Evolutionary conservation across 2,113 vertebrate species (phyloP), one percentile per base, ranked within the genome.

Genomic region (Pseudorasbora parva): DNA sequence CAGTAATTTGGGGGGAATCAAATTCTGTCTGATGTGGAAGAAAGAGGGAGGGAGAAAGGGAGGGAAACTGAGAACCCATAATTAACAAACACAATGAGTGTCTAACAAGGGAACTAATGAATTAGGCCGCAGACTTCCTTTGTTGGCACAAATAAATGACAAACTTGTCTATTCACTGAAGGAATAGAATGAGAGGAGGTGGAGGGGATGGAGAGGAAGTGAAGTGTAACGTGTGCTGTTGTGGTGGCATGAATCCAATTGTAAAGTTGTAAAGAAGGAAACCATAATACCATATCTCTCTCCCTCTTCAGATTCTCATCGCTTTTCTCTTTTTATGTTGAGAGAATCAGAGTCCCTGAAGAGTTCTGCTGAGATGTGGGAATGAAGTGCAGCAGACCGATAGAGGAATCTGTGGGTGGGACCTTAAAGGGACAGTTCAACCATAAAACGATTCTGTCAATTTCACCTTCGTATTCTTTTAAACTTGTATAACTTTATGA

Each of bases 341-440:
- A 72, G 37, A 43, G 21, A 93, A 92, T 88, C 84, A 80, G 89
- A 92, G 84, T 88, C 92, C 84, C 80, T 87, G 86, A 89, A 90
- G 82, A 87, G 76, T 80, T 75, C 33, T 60, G 21, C 43, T 10
- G n/a, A 25, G 49, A 81, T 27, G 17, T 17, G 79, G 37, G 19
- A 73, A 60, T 81, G 17, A 56, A 25, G 56, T 9, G 21, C 17
- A 59, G 21, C 75, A 43, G 41, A 23, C 21, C 41, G n/a, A 71
- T 71, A 23, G 30, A 43, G 14, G 54, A 59, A 21, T 25, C 19
- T 77, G 54, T 57, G 75, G 30, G 54, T 59, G 33, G 75, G n/a
- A 41, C 33, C 41, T 72, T 45, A 72, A 72, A 72, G 68, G 41
- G n/a, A 72, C n/a, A 25, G 68, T 23, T 72, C n/a, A 47, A 5